Conservation (phyloP, 1,140 invertebrate species). For the Brachionus sp. region DNA sequence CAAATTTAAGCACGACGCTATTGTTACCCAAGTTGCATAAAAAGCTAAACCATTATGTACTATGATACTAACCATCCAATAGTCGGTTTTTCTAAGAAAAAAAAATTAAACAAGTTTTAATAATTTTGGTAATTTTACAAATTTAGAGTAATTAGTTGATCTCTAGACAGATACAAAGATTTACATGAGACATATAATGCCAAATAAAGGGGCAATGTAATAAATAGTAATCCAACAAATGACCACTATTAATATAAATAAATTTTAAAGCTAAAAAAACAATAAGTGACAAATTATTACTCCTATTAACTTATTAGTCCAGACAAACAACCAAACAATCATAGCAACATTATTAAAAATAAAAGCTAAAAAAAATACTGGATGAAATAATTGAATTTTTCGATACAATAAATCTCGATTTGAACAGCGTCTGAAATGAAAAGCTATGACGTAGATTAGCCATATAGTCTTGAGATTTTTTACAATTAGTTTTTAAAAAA, state of each 20-base stretch:
- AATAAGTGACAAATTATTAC: not conserved
- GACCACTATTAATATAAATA: constrained; percentile 46
- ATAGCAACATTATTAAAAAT: constrained; percentile 49
- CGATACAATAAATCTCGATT: constrained; percentile 47
- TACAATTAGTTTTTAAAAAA: not conserved
- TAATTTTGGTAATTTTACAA: not conserved
- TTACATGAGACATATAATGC: not conserved
- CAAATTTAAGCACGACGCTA: constrained; percentile 54
- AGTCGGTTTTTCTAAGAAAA: constrained; percentile 47
- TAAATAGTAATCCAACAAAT: not conserved
- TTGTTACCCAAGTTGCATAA: constrained; percentile 53
- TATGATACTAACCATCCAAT: constrained; percentile 52
- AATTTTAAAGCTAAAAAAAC: constrained; percentile 20
- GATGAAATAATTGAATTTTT: constrained; percentile 48
- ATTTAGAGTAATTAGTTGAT: not conserved
- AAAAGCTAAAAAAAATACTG: constrained; percentile 49
- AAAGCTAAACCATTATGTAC: constrained; percentile 55
- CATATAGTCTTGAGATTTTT: constrained; percentile 50
- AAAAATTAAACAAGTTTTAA: not conserved
- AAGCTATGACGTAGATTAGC: constrained; percentile 51
- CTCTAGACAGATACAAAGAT: not conserved
- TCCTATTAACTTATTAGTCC: constrained; percentile 50
- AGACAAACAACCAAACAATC: constrained; percentile 53
- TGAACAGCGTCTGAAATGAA: constrained; percentile 48
- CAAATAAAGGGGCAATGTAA: not conserved